Base-by-base conservation (phyloP, 2,888 invertebrate species). In the Andrena bicolor region DNA sequence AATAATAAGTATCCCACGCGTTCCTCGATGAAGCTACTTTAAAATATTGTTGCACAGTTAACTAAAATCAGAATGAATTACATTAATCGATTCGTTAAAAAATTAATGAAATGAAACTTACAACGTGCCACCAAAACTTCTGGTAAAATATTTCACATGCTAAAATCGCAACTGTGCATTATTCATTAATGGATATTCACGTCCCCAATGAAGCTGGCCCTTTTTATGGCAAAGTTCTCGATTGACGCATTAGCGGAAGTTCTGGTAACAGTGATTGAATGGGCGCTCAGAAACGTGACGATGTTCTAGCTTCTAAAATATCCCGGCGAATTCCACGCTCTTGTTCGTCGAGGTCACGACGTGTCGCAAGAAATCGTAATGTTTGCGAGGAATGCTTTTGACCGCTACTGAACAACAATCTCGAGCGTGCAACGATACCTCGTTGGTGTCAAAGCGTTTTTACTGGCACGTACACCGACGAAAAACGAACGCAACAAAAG, bases 331-430 rank as follows among this genome's bases (percentile, higher is more conserved):
- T 60, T 61, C 61, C n/a, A 1, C 23, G 26, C 8, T 16, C n/a
- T 60, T 41, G 51, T 32, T 51, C 13, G 23, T 56, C 71, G 61
- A 66, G 66, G 66, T 71, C 80, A 61, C 30, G 58, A 73, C 78
- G 26, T 28, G 48, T 20, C 61, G 68, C 64, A 82, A 84, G 61
- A 81, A 82, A 56, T 26, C 64, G 76, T 66, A 58, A 75, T 76
- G 73, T 79, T 58, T 65, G 65, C 41, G 63, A 32, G 71, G 61
- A 60, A 26, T 58, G 76, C 70, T 82, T 73, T 73, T 82, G 49
- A 70, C 53, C 53, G 53, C 26, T 23, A 69, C 60, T 49, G 76
- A 71, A 76, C 84, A 84, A 80, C 74, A 71, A 77, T 77, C 65
- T 66, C 68, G 60, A 32, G 61, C 72, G 58, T 63, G 41, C 65